phyloP scores from a whole-genome alignment of 2,113 vertebrate species.

The Labeo rohita region DNA sequence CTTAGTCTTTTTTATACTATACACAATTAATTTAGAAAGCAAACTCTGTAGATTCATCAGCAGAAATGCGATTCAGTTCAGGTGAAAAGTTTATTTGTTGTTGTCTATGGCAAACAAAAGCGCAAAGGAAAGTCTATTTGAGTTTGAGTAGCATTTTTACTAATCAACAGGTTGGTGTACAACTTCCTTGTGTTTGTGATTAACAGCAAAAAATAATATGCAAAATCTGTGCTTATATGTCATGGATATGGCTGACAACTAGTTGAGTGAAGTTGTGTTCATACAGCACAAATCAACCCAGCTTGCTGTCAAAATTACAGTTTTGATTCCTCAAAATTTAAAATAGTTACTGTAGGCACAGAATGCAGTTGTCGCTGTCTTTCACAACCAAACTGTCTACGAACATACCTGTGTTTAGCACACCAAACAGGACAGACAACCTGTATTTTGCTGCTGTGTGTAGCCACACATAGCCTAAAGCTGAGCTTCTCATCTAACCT shows the following conservation, averaged over 20 bases:
- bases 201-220: neutral
- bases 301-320: neutral
- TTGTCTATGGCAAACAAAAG: neutral
- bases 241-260: neutral
- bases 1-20: neutral
- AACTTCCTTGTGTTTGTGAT: neutral
- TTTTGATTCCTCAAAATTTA: neutral
- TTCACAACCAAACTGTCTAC: neutral
- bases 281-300: neutral
- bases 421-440: neutral
- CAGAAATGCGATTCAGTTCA: neutral
- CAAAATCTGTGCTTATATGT: neutral
- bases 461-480: neutral
- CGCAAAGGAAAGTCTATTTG: neutral
- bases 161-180: neutral
- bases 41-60: neutral
- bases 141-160: neutral
- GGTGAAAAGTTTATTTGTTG: neutral
- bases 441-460: conserved; percentile 1
- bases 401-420: neutral
- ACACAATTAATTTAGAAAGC: neutral
- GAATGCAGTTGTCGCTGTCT: neutral
- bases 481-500: neutral
- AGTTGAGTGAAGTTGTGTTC: neutral
- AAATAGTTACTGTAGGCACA: neutral